These are phyloP conservation scores for Colletes collaris DNA, from an alignment of 2,888 invertebrate genomes.

Conservation along the genomic window DNA sequence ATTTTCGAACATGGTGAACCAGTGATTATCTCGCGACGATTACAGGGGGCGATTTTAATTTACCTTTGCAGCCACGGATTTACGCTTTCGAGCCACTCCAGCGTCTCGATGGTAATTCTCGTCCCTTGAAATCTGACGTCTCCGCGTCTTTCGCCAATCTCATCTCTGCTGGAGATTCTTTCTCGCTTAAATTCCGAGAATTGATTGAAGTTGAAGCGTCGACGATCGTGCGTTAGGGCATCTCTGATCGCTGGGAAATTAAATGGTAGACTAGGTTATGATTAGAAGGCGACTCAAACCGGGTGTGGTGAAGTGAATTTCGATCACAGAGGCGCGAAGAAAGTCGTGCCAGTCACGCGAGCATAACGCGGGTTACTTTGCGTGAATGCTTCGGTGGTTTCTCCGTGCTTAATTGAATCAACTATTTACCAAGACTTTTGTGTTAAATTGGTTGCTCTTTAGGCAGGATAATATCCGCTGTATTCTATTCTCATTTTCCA, in stretches of 20 bases:
- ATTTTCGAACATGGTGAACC: neutral
- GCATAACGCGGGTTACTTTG: neutral
- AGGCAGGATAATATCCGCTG: too few relatives aligned
- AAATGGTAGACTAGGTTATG: conserved; percentile 32
- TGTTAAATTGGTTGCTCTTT: too few relatives aligned
- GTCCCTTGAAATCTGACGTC: conserved; percentile 31
- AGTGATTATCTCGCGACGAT: conserved; percentile 30
- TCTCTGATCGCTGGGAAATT: conserved; percentile 11
- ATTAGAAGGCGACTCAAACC: neutral
- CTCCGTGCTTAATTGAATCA: neutral
- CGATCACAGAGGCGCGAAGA: neutral
- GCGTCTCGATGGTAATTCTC: conserved; percentile 16
- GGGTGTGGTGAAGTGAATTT: neutral
- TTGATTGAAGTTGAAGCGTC: conserved; percentile 32
- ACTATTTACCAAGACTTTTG: too few relatives aligned
- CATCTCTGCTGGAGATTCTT: neutral
- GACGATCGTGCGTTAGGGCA: conserved; percentile 23
- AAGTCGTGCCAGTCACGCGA: neutral
- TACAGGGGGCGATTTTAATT: conserved; percentile 47
- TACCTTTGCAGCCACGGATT: conserved; percentile 15
- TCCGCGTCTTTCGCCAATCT: neutral
- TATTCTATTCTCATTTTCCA: too few relatives aligned
- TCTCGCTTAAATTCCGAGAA: conserved; percentile 12
- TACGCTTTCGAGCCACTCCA: conserved; percentile 14
- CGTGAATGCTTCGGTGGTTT: neutral